Base-by-base conservation (phyloP, 2,888 invertebrate species). In the Lacanobia wlatinum region DNA sequence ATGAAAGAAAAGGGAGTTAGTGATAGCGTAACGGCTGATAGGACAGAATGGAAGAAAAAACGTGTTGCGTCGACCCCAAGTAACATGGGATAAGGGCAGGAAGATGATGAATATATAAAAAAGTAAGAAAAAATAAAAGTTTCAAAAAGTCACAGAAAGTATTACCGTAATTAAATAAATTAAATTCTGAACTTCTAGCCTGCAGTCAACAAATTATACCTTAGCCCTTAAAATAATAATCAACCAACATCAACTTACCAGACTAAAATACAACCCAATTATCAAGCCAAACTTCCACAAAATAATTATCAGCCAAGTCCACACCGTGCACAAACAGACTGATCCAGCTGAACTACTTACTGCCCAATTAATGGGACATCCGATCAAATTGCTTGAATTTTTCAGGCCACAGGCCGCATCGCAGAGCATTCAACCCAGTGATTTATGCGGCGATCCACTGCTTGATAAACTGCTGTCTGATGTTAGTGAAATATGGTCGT, bases 401-500 rank as follows among this genome's bases (percentile, higher is more conserved):
- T 83, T 85, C 76, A 83, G 60, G 48, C 68, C 75, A 76, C 76
- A 81, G 59, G 65, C 72, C 59, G 67, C 70, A 70, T 73, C 71
- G 61, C 48, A 46, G 48, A 76, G 52, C 62, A 71, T 71, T 75
- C 73, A 50, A 71, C 38, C 43, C 63, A 50, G 71, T 85, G 87
- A 88, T 88, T 88, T 88, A 88, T 87, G 77, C 61, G 80, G 82
- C 84, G 58, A 83, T 87, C 74, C 72, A 64, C 68, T 80, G 73
- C 65, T 84, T 88, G 88, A 88, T 88, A 88, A 80, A 87, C 84
- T 77, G 75, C 77, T 82, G 87, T 87, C 88, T 77, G 71, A 53
- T 76, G 64, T 58, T 71, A 58, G 76, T 87, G 82, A 87, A 84
- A 87, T 87, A 88, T 82, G 77, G 82, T 43, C 46, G 61, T 63